Percentiles rank a stretch among this genome's conserved stretches.
Evolutionary conservation across 2,113 vertebrate species (phyloP).

Genomic region (Onychorhynchus coronatus): DNA sequence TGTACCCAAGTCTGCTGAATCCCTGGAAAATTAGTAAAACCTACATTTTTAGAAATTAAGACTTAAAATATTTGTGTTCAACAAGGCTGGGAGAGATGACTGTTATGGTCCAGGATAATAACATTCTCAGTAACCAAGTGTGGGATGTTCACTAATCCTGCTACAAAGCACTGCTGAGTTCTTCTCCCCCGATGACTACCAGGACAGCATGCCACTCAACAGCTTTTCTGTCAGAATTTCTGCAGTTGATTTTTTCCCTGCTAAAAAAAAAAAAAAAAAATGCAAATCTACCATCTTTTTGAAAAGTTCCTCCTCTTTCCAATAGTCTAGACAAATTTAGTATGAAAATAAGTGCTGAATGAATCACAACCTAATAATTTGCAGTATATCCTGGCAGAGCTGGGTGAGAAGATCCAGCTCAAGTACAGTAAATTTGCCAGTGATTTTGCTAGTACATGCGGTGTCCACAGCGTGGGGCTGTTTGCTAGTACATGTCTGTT

Average conservation of each 20-base stretch:
- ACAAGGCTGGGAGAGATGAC: not conserved
- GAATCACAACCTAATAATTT: not conserved
- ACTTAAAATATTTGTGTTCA: not conserved
- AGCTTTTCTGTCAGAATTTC: not conserved
- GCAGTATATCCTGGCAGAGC: not conserved
- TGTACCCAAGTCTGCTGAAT: not conserved
- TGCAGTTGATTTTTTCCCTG: not conserved
- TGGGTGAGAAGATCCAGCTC: not conserved
- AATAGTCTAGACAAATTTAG: not conserved
- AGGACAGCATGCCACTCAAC: accelerated
- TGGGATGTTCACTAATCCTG: not conserved
- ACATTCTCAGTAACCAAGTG: not conserved
- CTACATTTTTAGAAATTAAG: not conserved
- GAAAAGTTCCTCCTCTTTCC: not conserved
- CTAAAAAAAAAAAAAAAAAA: not conserved
- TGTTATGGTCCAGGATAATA: not conserved
- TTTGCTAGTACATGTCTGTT: not conserved
- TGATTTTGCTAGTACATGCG: not conserved
- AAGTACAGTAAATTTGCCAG: not conserved
- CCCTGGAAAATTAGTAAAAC: not conserved
- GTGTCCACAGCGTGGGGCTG: conserved; percentile 39
- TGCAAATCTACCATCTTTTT: not conserved
- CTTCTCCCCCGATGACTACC: not conserved
- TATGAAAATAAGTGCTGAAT: not conserved
- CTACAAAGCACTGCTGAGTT: not conserved